Evolutionary conservation across 2,797 vertebrate species (phyloP), one percentile per base, ranked within the genome.

Genomic region (Hipposideros larvatus): DNA sequence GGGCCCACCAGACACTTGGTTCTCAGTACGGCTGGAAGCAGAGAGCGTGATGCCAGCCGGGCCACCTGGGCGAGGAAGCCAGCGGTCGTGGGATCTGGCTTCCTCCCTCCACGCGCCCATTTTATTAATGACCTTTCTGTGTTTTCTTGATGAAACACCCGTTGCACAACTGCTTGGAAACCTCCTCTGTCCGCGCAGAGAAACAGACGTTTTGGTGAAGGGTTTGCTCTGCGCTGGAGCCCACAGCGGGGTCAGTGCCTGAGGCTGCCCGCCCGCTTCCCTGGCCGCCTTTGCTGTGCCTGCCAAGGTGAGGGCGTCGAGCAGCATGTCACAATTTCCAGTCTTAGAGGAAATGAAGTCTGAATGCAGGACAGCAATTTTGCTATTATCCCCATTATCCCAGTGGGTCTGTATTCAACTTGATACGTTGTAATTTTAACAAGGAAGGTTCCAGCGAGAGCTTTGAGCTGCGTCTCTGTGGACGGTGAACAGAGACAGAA

Each of bases 251-350:
- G 85, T 57, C 28, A 24, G 68, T 43, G 87, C 85, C 85, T 1
- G 11, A 41, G 93, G 92, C 92, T 66, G 8, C 19, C 22, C 21
- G 4, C 82, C 70, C 82, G 28, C 14, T 1, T 51, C 1, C 0
- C 73, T 90, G 85, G 28, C 46, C 61, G 19, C 68, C 87, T 78
- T 77, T 85, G 63, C 88, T 91, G 41, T 68, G 88, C 70, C 63
- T 68, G 88, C 53, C 51, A 46, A 87, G 93, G 87, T 75, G 83
- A 85, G 70, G 21, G 0, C 24, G 14, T 79, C 16, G 91, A 94
- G 15, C 73, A 97, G 80, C 79, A 70, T 73, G 78, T 96, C 97
- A 73, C 34, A 97, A 91, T 97, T 77, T 9, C 5, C 94, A 92
- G 70, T 43, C 94, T 79, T 61, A 77, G 51, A 70, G 71, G 61